Conservation (phyloP, 1,140 invertebrate species). For the Trinorchestia longiramus region DNA sequence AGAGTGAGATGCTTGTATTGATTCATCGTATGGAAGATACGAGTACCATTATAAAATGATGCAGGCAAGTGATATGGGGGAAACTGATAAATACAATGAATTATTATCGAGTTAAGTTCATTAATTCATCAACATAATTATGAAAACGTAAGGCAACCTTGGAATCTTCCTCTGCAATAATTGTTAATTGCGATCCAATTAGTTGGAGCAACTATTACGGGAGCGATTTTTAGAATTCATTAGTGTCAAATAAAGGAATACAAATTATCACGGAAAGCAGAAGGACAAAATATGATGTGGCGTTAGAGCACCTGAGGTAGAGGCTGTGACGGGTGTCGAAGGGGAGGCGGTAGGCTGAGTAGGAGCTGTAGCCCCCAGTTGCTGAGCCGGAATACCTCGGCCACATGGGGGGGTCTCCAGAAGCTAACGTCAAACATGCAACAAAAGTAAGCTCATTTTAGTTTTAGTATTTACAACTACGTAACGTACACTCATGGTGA, state of each 20-base stretch:
- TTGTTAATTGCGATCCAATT: not conserved
- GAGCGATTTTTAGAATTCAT: not conserved
- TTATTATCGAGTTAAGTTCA: not conserved
- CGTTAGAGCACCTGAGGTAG: slow-evolving; percentile 57
- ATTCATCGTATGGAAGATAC: not conserved
- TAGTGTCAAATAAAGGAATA: not conserved
- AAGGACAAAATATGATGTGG: not conserved
- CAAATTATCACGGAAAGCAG: not conserved
- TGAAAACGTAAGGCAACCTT: not conserved
- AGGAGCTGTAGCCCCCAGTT: slow-evolving; percentile 63
- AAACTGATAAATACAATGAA: not conserved
- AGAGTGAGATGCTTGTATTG: not conserved
- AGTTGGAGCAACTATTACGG: not conserved
- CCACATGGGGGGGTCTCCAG: not conserved
- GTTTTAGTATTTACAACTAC: too few relatives aligned
- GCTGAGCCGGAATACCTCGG: slow-evolving; percentile 55
- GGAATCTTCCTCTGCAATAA: not conserved
- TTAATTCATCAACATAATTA: not conserved
- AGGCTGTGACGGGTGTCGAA: slow-evolving; percentile 51
- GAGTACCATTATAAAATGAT: not conserved
- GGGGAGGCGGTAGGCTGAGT: slow-evolving; percentile 58
- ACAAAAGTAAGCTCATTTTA: not conserved
- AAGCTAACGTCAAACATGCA: not conserved
- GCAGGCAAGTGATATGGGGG: not conserved
- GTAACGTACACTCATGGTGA: too few relatives aligned